phyloP scores from a whole-genome alignment of 2,113 vertebrate genomes.

The Pionites leucogaster region DNA sequence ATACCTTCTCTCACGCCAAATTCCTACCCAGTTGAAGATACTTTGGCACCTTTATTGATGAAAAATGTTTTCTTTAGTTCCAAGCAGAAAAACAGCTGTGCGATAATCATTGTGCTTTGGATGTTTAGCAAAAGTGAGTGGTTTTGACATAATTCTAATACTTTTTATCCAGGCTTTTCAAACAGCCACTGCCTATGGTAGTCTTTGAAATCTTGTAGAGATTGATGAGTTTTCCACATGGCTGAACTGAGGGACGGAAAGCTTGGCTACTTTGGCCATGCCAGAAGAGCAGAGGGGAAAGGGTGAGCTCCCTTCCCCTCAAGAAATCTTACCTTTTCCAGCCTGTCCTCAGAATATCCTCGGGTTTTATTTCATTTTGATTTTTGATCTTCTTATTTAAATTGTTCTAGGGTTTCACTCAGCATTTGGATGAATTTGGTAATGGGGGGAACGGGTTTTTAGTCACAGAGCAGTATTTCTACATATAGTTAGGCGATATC shows the following conservation, averaged over 20 bases:
- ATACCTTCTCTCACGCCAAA: background rate
- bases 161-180: background rate
- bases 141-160: background rate
- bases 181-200: background rate
- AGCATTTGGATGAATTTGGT: background rate
- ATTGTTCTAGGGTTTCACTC: background rate
- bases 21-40: background rate
- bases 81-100: background rate
- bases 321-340: background rate
- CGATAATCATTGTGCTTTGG: background rate
- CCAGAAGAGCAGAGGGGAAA: background rate
- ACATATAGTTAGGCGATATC: background rate
- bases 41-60: background rate
- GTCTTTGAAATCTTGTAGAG: background rate
- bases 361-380: background rate
- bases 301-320: background rate
- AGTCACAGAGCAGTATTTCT: background rate
- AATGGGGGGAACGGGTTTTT: background rate
- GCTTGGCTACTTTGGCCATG: background rate
- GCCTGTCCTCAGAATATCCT: background rate
- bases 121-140: background rate
- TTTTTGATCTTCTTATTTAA: background rate
- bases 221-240: background rate
- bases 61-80: background rate
- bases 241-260: background rate